Conservation (phyloP, 2,113 vertebrate species). For the Sakesphorus luctuosus region DNA sequence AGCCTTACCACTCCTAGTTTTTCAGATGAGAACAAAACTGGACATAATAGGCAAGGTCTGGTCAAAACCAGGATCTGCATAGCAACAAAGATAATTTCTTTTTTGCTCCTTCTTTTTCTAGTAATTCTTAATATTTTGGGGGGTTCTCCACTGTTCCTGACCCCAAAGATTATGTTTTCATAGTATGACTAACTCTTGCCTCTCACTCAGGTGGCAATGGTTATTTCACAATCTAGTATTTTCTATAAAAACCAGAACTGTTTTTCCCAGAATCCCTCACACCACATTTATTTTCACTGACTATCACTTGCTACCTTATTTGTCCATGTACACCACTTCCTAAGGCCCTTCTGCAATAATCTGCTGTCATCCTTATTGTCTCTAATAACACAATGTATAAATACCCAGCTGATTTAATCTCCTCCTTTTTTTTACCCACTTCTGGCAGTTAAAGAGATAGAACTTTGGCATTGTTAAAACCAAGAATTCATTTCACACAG, state of each 20-base stretch:
- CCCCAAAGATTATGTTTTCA: not conserved
- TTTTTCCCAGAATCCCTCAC: not conserved
- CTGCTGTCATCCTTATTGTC: not conserved
- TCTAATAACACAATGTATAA: not conserved
- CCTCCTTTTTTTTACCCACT: not conserved
- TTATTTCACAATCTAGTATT: not conserved
- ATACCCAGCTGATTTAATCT: not conserved
- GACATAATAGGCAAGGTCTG: not conserved
- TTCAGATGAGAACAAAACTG: not conserved
- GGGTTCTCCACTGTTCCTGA: not conserved
- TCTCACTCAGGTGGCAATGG: not conserved
- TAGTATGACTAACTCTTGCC: not conserved
- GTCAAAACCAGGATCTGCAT: not conserved
- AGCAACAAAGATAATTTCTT: not conserved
- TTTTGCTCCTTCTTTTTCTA: not conserved
- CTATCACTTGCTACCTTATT: not conserved
- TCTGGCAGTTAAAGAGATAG: not conserved
- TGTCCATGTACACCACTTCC: not conserved
- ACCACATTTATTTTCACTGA: not conserved
- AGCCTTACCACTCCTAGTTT: not conserved
- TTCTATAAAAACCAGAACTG: not conserved
- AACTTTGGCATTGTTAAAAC: not conserved
- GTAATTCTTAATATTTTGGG: not conserved
- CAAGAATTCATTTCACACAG: not conserved
- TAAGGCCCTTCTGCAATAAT: not conserved